Base-by-base conservation (phyloP, 1,140 invertebrate genomes). In the Drosophila malerkotliana region DNA sequence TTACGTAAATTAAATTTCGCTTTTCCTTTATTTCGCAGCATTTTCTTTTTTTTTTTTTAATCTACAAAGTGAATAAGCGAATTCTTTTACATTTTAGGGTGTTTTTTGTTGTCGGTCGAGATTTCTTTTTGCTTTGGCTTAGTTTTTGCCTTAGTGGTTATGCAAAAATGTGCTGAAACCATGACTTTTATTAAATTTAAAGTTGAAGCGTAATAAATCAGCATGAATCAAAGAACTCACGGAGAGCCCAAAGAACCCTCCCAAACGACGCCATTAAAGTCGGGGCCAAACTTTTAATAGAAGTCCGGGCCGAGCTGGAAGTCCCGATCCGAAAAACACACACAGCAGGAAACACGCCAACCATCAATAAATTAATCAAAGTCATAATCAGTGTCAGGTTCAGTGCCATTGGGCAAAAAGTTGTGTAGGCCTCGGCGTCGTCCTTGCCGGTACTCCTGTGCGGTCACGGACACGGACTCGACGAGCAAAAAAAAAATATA, bases 361-460 rank as follows among this genome's bases (percentile, higher is more conserved):
- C 88, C 90, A 89, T 90, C 88, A 90, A 90, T 90, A 90, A 90
- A 90, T 90, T 90, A 90, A 90, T 90, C 88, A 90, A 90, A 90
- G 90, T 90, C 88, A 90, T 88, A 88, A 88, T 88, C 83, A 88
- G 83, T 88, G 83, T 88, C 83, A 88, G 83, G 83, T 88, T 88
- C 83, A 88, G 79, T 87, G 73, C 64, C 73, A 77, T 15, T 64
- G 79, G 76, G 72, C 58, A 48, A 87, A 88, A 44, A 88, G 72
- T 87, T 83, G 61, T 87, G 71, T 48, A 57, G 54, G 72, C 56
- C 51, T 51, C 47, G n/a, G 3, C 45, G 15, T 66, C 54, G 74
- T 67, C 51, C 49, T 63, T 49, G 54, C 51, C 10, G n/a, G 28
- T 44, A 12, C 14, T 49, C 24, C 49, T 45, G 41, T 48, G 55